A percentile compares a stretch with the other conserved stretches of the same genome.
These are phyloP conservation scores for Ianthella basta DNA, from an alignment of 37 sponge, comb jelly and placozoan genomes.

Conservation along the genomic window DNA sequence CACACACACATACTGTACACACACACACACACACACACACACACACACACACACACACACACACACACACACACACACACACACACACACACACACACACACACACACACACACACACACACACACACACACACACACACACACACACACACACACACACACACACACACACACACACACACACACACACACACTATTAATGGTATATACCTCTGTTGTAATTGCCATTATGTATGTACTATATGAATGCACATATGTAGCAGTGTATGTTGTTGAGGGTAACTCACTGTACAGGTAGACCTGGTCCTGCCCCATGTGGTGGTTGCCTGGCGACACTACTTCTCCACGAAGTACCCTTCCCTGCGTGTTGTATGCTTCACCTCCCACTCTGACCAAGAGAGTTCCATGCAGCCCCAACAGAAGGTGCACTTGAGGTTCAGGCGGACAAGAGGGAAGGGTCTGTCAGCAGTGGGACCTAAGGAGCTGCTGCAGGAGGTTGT, in stretches of 20 bases:
- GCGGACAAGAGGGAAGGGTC: conserved; percentile 19
- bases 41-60: too few relatives aligned
- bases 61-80: too few relatives aligned
- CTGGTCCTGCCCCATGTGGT: conserved; percentile 91
- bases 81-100: too few relatives aligned
- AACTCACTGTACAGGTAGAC: conserved; percentile 70
- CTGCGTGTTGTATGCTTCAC: conserved; percentile 94
- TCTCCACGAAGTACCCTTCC: conserved; percentile 75
- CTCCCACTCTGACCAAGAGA: conserved; percentile 67
- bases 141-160: too few relatives aligned
- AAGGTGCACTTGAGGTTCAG: conserved; percentile 54
- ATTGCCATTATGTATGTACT: too few relatives aligned
- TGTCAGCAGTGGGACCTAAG: conserved; percentile 71
- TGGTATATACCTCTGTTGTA: too few relatives aligned
- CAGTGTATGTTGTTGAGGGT: not conserved
- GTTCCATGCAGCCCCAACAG: conserved; percentile 27
- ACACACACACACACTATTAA: too few relatives aligned
- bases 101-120: too few relatives aligned
- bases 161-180: too few relatives aligned
- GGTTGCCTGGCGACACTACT: conserved; percentile 95
- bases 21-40: too few relatives aligned
- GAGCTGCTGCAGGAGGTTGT: conserved; percentile 68
- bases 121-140: too few relatives aligned
- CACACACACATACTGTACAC: too few relatives aligned
- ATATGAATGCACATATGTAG: not conserved